Base-by-base conservation (phyloP, 2,797 vertebrate species). In the Cossypha dichroa region DNA sequence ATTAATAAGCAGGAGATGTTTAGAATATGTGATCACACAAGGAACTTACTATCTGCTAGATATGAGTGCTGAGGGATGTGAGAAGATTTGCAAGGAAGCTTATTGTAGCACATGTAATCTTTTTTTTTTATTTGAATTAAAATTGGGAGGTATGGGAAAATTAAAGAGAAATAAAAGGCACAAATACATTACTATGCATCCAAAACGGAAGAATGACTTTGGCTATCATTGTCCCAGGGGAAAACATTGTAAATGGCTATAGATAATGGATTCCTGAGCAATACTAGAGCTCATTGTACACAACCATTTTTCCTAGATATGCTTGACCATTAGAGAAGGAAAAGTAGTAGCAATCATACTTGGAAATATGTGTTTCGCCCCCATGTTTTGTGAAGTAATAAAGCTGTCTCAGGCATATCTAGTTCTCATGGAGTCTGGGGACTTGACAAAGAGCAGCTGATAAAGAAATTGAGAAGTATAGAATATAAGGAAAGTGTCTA, bases 251-350 rank as follows among this genome's bases (percentile, higher is more conserved):
- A 86, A 88, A 85, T 63, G 16, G 21, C 55, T 86, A 8, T 12
- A 93, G 92, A 96, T 95, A 94, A 67, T 52, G 52, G 51, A n/a
- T 36, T 88, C 33, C 69, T 88, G 92, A 96, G 88, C 55, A 87
- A 78, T 88, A 70, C 26, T 77, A 96, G 93, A 89, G 36, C 41
- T 86, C 28, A 18, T 17, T 92, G 63, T 33, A 56, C 34, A 40
- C 62, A 83, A 43, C 15, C 67, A 21, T 31, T 63, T 88, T 56
- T 15, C 10, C 41, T 70, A 79, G 85, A 85, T 73, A 87, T 26
- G 31, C 28, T 67, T 87, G 48, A 60, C 38, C 22, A 17, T 58
- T 64, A 86, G 21, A 80, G 45, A 95, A 87, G 41, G 34, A 79
- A 87, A 93, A 91, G 64, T 40, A 85, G 90, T 59, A 84, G 43